Evolutionary conservation across 2,888 invertebrate genomes (phyloP).

Genomic region (Chymomyza amoena): DNA sequence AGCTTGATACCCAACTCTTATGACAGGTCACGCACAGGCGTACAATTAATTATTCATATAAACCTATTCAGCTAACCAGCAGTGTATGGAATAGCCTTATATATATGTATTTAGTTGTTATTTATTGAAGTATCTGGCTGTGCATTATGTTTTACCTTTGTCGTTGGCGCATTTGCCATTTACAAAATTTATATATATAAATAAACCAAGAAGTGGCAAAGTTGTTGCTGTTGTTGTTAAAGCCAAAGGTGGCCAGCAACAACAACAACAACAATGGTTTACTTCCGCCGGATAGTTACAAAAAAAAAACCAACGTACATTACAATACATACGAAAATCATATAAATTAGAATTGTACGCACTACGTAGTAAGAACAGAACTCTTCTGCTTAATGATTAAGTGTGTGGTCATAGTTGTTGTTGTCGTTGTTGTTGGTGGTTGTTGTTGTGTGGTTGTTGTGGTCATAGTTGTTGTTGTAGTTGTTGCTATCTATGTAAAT

Average conservation of each 20-base stretch:
- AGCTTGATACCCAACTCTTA: not conserved
- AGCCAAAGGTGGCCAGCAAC: not conserved
- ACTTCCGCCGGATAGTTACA: conserved; percentile 72
- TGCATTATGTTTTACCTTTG: conserved; percentile 43
- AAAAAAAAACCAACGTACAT: conserved; percentile 17
- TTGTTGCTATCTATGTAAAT: conserved; percentile 20
- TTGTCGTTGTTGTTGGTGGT: not conserved
- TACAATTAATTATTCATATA: not conserved
- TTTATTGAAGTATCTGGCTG: conserved; percentile 57
- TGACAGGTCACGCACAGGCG: not conserved
- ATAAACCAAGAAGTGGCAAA: conserved; percentile 41
- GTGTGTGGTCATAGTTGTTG: not conserved
- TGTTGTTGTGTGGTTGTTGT: conserved; percentile 16
- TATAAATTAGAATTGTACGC: conserved; percentile 53
- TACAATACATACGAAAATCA: conserved; percentile 58
- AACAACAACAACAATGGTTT: conserved; percentile 49
- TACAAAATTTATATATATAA: conserved; percentile 65
- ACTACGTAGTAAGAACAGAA: not conserved
- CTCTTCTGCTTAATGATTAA: not conserved
- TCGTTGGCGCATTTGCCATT: conserved; percentile 63
- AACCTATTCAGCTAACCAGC: not conserved
- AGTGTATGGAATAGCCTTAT: not conserved
- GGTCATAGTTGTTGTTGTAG: not conserved
- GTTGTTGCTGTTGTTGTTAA: not conserved
- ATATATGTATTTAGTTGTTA: conserved; percentile 40